These are phyloP conservation scores for Cryptotis parvus DNA, from an alignment of 2,113 vertebrate genomes.

Conservation along the genomic window DNA sequence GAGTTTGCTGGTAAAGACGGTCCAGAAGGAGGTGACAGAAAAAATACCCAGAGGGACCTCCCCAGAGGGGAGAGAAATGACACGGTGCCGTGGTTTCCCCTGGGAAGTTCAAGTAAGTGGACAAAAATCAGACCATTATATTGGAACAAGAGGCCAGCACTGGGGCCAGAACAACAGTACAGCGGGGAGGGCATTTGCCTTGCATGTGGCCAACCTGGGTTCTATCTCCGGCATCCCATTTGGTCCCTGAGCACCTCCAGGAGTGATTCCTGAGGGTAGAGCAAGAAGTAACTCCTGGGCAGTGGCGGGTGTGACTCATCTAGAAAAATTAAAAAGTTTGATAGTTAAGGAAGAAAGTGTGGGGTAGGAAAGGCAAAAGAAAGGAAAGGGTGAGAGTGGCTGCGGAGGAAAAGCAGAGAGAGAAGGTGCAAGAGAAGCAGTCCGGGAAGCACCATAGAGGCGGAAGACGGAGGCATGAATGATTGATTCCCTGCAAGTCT, in stretches of 20 bases:
- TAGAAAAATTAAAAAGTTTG: background rate
- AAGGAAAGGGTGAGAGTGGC: background rate
- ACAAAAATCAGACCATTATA: background rate
- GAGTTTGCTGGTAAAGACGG: background rate
- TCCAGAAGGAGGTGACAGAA: background rate
- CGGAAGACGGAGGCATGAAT: background rate
- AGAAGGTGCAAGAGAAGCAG: background rate
- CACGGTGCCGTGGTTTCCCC: background rate
- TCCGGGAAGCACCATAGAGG: rapidly evolving
- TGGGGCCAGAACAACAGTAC: no score
- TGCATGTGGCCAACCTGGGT: no score
- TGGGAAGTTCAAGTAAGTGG: background rate
- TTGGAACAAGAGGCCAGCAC: background rate
- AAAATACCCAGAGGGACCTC: background rate
- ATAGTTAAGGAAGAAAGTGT: background rate
- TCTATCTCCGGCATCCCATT: no score
- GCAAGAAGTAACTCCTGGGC: no score
- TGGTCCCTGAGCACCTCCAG: no score
- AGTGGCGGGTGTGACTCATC: no score
- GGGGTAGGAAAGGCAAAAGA: background rate
- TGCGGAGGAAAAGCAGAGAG: background rate
- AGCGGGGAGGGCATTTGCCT: no score
- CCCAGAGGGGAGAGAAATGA: background rate
- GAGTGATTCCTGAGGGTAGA: no score
- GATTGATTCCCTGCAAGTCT: background rate